Evolutionary conservation across 2,113 vertebrate genomes (phyloP), one percentile per base, ranked within the genome.

Genomic region (Eulemur rufifrons): DNA sequence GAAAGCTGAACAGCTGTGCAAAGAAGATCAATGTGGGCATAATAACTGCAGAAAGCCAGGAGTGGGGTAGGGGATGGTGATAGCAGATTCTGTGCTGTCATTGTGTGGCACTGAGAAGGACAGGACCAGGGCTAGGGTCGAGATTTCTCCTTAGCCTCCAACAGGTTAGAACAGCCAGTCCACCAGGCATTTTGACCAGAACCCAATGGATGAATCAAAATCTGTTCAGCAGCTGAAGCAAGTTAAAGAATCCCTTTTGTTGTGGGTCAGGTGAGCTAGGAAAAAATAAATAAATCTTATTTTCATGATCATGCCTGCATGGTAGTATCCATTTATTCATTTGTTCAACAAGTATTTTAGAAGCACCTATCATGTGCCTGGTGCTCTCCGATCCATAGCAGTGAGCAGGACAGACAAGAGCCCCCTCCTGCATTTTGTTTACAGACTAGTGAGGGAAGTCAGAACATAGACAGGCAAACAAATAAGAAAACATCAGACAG

Each of bases 211-310:
- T 29, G 12, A 77, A 5, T 32, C n/a, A 73, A 54, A 25, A 54
- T 56, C 86, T 68, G 23, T 47, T 68, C 50, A 76, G 29, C 29
- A 91, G 83, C 54, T 23, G 34, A 88, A 50, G 5, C 37, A 84
- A 77, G 13, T 47, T 95, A 76, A 87, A 91, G 6, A 82, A 71
- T 69, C 34, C 23, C n/a, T 61, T 83, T n/a, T 64, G 25, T 68
- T 84, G 8, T 88, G 32, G 69, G 20, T 54, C n/a, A 42, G 5
- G 27, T 47, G 18, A 23, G 5, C 39, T 34, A 80, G 42, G 34
- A 14, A 64, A 86, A 71, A 15, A 52, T 42, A 92, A 88, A 8
- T 77, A 71, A 97, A n/a, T 80, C 59, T 61, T 39, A 76, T 34
- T 81, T 78, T 45, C 32, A n/a, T 82, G 17, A 93, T 9, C 27